Evolutionary conservation across 1,140 invertebrate genomes (phyloP).

Genomic region (Drosophila watanabei): DNA sequence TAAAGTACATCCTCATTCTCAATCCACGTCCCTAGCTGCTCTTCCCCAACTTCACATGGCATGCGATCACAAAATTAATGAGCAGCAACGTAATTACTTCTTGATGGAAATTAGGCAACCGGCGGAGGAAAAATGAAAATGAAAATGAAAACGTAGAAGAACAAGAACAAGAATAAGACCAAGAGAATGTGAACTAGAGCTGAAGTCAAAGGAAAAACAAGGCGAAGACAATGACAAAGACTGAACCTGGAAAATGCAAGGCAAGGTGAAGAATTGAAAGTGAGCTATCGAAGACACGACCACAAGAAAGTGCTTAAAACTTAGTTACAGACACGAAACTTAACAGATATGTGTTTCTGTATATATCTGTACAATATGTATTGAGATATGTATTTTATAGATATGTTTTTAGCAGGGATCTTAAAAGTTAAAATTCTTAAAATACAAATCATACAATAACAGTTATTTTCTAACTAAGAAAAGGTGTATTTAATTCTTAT

Average conservation of each 20-base stretch:
- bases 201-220: slow-evolving; percentile 11
- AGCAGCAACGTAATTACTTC: slow-evolving; percentile 81
- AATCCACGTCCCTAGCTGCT: neutral
- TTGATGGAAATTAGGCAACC: slow-evolving; percentile 78
- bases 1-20: neutral
- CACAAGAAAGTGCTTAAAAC: slow-evolving; percentile 1
- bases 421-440: too few relatives aligned
- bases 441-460: too few relatives aligned
- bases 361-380: neutral
- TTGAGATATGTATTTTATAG: too few relatives aligned
- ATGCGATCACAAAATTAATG: slow-evolving; percentile 81
- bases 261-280: slow-evolving; percentile 44
- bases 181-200: slow-evolving; percentile 6
- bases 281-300: slow-evolving; percentile 7
- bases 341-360: neutral
- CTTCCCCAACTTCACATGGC: slow-evolving; percentile 63
- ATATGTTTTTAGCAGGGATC: too few relatives aligned
- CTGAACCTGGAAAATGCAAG: slow-evolving; percentile 35
- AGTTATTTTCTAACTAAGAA: too few relatives aligned
- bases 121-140: slow-evolving; percentile 41
- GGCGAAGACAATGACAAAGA: slow-evolving; percentile 20
- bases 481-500: too few relatives aligned
- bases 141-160: slow-evolving; percentile 50
- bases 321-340: too few relatives aligned
- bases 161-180: slow-evolving; percentile 23